Conservation (phyloP, 2,888 invertebrate genomes). For the Lepas anatifera region DNA sequence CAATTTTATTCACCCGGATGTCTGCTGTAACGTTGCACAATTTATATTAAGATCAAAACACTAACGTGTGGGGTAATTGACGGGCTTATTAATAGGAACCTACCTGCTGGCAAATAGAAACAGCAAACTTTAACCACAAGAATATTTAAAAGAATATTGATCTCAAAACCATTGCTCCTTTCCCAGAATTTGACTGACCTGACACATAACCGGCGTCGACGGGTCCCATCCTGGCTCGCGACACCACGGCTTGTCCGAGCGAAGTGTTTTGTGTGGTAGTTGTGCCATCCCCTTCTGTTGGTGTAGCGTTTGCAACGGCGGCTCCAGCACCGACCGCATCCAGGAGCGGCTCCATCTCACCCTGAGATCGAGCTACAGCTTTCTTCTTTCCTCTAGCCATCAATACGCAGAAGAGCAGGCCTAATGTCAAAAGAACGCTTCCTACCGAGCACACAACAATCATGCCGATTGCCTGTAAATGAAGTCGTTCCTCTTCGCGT, state of each 20-base stretch:
- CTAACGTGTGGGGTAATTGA: too few relatives aligned
- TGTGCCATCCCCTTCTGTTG: neutral
- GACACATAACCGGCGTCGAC: too few relatives aligned
- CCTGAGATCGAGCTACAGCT: neutral
- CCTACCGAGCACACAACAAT: neutral
- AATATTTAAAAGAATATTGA: too few relatives aligned
- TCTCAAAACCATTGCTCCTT: too few relatives aligned
- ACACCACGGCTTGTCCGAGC: neutral
- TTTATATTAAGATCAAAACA: too few relatives aligned
- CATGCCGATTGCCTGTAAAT: neutral
- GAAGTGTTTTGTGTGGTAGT: neutral
- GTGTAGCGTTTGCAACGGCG: neutral
- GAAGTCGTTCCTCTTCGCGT: neutral
- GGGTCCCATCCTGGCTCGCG: neutral
- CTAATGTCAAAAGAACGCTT: neutral
- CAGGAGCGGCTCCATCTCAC: slow-evolving; percentile 3
- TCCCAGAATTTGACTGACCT: too few relatives aligned
- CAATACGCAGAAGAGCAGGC: neutral
- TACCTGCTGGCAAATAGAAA: too few relatives aligned
- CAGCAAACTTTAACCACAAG: too few relatives aligned
- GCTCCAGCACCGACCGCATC: too few relatives aligned
- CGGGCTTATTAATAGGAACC: too few relatives aligned
- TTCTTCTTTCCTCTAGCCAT: neutral
- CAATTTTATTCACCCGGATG: too few relatives aligned
- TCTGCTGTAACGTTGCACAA: too few relatives aligned